Percentiles rank a stretch among this genome's conserved stretches.
Conservation (phyloP, 2,113 vertebrate species). For the Salvator merianae region DNA sequence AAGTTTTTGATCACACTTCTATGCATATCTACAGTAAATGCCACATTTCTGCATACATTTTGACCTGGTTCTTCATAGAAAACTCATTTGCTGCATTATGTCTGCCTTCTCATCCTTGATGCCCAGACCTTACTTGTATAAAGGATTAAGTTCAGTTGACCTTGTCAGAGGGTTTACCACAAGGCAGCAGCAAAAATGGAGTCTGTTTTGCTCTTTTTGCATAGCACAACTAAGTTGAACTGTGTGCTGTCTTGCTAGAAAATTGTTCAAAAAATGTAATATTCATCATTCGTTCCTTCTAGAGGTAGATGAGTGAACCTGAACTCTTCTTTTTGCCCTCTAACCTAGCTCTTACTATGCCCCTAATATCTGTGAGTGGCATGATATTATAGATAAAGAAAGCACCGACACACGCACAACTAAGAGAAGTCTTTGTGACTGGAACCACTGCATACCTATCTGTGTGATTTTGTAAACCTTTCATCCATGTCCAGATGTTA, state of each 20-base stretch:
- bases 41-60: background rate
- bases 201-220: background rate
- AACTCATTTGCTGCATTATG: background rate
- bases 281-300: background rate
- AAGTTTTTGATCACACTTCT: background rate
- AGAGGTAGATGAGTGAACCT: background rate
- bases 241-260: background rate
- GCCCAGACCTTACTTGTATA: background rate
- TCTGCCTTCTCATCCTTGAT: background rate
- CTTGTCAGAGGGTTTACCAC: background rate
- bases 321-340: background rate
- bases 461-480: no score
- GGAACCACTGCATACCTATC: no score
- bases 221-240: background rate
- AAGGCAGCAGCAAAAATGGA: background rate
- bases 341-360: background rate
- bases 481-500: background rate
- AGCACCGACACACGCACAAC: background rate
- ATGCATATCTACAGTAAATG: background rate
- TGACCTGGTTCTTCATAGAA: background rate
- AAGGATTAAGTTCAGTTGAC: background rate
- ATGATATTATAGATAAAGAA: background rate
- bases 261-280: no score
- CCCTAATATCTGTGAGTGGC: background rate
- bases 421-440: background rate